Conservation (phyloP, 2,113 vertebrate genomes). For the Mobula birostris region DNA sequence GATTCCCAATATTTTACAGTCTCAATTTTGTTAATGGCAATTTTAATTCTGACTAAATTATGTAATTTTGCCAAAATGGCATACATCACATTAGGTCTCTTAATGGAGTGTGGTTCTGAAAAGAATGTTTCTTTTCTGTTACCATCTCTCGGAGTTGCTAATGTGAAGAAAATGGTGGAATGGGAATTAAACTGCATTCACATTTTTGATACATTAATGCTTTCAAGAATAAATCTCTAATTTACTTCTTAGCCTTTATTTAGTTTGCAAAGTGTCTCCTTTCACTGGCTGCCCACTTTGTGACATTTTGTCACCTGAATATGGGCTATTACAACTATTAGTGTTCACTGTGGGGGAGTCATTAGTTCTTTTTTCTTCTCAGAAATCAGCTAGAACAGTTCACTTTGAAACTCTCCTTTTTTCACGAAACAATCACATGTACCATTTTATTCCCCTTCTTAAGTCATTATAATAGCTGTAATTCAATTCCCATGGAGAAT, state of each 20-base stretch:
- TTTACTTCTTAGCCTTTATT: not conserved
- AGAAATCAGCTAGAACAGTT: not conserved
- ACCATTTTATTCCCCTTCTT: not conserved
- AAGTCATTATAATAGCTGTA: not conserved
- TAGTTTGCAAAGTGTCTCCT: not conserved
- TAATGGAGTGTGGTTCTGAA: not conserved
- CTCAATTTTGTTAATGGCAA: too few relatives aligned
- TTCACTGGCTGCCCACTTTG: not conserved
- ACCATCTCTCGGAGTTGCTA: not conserved
- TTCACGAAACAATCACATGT: not conserved
- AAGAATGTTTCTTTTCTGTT: not conserved
- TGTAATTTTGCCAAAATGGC: not conserved
- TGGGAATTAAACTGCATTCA: not conserved
- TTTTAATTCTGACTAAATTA: not conserved
- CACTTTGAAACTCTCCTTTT: not conserved
- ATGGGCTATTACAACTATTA: not conserved
- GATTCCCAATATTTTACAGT: too few relatives aligned
- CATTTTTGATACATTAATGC: not conserved
- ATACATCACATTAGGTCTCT: not conserved
- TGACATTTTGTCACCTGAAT: not conserved
- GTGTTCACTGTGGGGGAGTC: not conserved
- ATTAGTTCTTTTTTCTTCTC: not conserved
- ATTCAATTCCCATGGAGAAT: not conserved
- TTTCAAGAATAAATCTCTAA: slow-evolving; percentile 13
- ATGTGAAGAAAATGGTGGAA: not conserved